Base-by-base conservation (phyloP, 2,113 vertebrate genomes). In the Tringa solitaria region DNA sequence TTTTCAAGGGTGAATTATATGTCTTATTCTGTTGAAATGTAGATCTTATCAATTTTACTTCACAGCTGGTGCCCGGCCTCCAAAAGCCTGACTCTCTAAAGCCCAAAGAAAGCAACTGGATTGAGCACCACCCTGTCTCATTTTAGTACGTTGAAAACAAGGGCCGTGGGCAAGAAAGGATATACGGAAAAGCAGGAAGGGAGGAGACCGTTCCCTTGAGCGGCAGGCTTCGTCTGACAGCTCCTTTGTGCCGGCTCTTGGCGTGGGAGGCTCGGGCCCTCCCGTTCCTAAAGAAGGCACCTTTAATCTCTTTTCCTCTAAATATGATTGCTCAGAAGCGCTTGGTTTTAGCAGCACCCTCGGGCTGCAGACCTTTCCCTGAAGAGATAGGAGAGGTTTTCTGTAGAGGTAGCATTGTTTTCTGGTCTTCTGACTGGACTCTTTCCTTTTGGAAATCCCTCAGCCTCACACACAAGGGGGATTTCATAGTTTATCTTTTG, bases 321-420 rank as follows among this genome's bases (percentile, higher is more conserved):
- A 85, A 90, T 60, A 72, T 2, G 16, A 86, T 68, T 95, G 76
- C 50, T n/a, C 23, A 4, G 51, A 89, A 96, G 84, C 6, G 22
- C 91, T 97, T 43, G 8, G 67, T 96, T 98, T 96, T 91, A 97
- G 92, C 96, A 98, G 94, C 79, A 95, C 86, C 91, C 97, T 95
- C 87, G 93, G 80, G 95, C 68, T 90, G 95, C 91, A 95, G 87
- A 87, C 60, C 67, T 74, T 93, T 88, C 85, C 84, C 91, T 51
- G 59, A 95, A 93, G 84, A 21, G 80, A 63, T 53, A 84, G 65
- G 75, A 63, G 72, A 69, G 69, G 37, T 74, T 95, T 96, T 79
- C 54, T 73, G 57, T 43, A 93, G 74, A 80, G 65, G 60, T 81
- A 61, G 68, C 19, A 6, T 15, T 60, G 67, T 83, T 92, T 95